Conservation (phyloP, 2,797 vertebrate species). For the Sebastes elongatus region DNA sequence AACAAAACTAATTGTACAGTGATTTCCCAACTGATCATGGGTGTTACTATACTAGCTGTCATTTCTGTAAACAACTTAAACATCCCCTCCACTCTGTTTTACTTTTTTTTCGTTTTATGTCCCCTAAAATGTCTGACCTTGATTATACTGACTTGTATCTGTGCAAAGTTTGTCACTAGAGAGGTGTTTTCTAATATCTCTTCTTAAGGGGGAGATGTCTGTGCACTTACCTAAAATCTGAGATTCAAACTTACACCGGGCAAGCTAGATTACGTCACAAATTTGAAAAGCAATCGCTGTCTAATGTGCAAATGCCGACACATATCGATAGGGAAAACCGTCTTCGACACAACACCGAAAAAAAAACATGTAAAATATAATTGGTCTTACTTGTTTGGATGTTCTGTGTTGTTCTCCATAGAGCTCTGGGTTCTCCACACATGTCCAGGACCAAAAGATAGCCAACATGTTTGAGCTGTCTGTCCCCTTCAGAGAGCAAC, state of each 20-base stretch:
- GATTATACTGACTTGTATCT: background rate
- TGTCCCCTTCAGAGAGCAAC: slow-evolving; percentile 96
- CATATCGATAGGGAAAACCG: background rate
- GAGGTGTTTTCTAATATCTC: background rate
- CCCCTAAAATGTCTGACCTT: background rate
- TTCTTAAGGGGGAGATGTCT: background rate
- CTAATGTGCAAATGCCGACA: background rate
- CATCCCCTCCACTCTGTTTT: background rate
- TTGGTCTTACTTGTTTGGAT: background rate
- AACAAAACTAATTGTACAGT: background rate
- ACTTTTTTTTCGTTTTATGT: background rate
- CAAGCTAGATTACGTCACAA: background rate
- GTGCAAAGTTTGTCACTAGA: background rate
- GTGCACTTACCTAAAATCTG: background rate
- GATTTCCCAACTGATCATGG: background rate
- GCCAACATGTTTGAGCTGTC: slow-evolving; percentile 99
- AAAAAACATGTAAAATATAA: background rate
- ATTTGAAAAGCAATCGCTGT: background rate
- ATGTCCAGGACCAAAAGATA: slow-evolving; percentile 97
- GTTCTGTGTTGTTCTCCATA: slow-evolving; percentile 55
- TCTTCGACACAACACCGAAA: background rate
- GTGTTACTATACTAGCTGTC: background rate
- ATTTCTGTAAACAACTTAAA: background rate
- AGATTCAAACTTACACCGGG: background rate
- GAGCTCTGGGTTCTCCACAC: slow-evolving; percentile 98